Conservation (phyloP, 2,888 invertebrate genomes). For the Gisinianus flammeolus region DNA sequence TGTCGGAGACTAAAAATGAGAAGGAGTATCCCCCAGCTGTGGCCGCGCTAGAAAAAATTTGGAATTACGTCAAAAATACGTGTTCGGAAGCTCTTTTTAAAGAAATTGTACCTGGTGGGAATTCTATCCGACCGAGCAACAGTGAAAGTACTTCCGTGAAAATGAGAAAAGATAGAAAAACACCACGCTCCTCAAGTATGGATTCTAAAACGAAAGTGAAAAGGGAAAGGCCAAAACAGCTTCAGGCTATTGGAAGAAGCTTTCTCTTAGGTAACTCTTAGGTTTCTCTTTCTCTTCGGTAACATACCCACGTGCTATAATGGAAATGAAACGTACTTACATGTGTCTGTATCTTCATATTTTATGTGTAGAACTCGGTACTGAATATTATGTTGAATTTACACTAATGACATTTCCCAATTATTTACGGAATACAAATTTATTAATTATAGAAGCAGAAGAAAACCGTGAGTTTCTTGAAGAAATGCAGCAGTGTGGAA, state of each 20-base stretch:
- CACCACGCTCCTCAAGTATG: constrained; percentile 28
- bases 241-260: constrained; percentile 53
- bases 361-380: no score
- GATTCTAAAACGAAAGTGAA: constrained; percentile 30
- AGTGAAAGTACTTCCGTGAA: constrained; percentile 22
- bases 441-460: constrained; percentile 49
- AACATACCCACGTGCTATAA: neutral
- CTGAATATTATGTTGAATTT: constrained; percentile 21
- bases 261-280: constrained; percentile 50
- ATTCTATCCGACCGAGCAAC: constrained; percentile 2
- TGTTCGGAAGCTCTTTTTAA: constrained; percentile 50
- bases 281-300: neutral
- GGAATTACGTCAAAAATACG: constrained; percentile 52
- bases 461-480: constrained; percentile 59
- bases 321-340: neutral
- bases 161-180: constrained; percentile 45
- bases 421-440: neutral
- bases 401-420: neutral
- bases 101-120: constrained; percentile 28
- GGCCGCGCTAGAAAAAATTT: constrained; percentile 55
- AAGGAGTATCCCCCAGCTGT: constrained; percentile 54
- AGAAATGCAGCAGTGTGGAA: constrained; percentile 59
- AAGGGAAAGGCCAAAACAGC: constrained; percentile 51
- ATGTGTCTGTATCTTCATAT: constrained; percentile 17
- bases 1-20: neutral